These are phyloP conservation scores for Tanypteryx hageni DNA, from an alignment of 2,888 invertebrate species.

Conservation along the genomic window DNA sequence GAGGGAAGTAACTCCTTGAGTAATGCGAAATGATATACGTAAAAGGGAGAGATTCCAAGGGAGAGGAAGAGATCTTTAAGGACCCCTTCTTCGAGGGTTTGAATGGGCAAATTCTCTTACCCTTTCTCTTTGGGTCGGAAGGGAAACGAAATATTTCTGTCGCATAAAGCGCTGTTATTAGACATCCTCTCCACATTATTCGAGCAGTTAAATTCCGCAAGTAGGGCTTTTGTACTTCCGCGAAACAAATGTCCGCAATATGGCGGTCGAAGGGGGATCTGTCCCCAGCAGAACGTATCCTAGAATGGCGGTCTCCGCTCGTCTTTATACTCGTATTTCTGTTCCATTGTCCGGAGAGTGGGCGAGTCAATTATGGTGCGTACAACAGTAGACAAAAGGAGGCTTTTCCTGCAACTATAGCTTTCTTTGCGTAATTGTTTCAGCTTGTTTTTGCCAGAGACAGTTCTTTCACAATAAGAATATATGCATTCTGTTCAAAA, in stretches of 20 bases:
- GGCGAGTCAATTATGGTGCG: too few relatives aligned
- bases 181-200: constrained; percentile 31
- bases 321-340: too few relatives aligned
- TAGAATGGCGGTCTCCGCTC: too few relatives aligned
- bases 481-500: too few relatives aligned
- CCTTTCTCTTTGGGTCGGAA: background rate
- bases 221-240: background rate
- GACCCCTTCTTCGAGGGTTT: background rate
- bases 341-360: too few relatives aligned
- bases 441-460: too few relatives aligned
- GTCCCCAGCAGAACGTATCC: too few relatives aligned
- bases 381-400: too few relatives aligned
- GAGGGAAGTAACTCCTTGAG: constrained; percentile 31
- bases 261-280: too few relatives aligned
- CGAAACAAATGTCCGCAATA: background rate
- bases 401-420: too few relatives aligned
- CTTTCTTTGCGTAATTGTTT: too few relatives aligned
- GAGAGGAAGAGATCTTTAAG: background rate
- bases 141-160: constrained; percentile 13
- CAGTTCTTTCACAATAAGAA: too few relatives aligned
- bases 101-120: constrained; percentile 13
- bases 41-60: background rate
- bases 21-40: constrained; percentile 35
- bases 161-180: constrained; percentile 34
- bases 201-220: constrained; percentile 26